These are phyloP conservation scores for Lypha dubia DNA, from an alignment of 2,888 invertebrate species.

Conservation along the genomic window DNA sequence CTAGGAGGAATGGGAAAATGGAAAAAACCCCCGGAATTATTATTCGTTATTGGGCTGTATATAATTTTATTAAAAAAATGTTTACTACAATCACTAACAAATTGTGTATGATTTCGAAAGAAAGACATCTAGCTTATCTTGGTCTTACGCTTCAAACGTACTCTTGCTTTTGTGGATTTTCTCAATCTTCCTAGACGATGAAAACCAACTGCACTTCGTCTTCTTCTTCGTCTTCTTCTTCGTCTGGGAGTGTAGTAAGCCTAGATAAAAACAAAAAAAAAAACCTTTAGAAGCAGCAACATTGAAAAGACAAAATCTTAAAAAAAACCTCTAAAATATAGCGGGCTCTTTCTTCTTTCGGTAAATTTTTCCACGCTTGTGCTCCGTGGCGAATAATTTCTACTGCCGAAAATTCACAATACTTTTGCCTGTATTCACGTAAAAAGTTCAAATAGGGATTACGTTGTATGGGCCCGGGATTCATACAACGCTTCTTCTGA, in stretches of 20 bases:
- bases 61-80: neutral
- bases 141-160: neutral
- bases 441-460: conserved; percentile 73
- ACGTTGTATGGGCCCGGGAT: conserved; percentile 52
- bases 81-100: neutral
- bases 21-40: too few relatives aligned
- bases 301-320: neutral
- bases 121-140: neutral
- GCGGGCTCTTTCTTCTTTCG: conserved; percentile 57
- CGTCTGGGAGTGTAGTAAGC: conserved; percentile 67
- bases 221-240: conserved; percentile 27
- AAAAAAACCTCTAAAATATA: conserved; percentile 66
- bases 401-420: conserved; percentile 53
- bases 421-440: conserved; percentile 62
- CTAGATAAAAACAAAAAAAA: conserved; percentile 63
- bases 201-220: neutral
- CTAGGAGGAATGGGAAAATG: too few relatives aligned
- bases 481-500: conserved; percentile 35
- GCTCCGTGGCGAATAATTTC: conserved; percentile 67
- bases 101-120: neutral
- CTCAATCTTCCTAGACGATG: too few relatives aligned
- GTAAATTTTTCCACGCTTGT: conserved; percentile 68
- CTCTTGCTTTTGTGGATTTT: neutral
- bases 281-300: neutral
- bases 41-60: too few relatives aligned